Base-by-base conservation (phyloP, 1,140 invertebrate species). In the Aphelinus atriplicis region DNA sequence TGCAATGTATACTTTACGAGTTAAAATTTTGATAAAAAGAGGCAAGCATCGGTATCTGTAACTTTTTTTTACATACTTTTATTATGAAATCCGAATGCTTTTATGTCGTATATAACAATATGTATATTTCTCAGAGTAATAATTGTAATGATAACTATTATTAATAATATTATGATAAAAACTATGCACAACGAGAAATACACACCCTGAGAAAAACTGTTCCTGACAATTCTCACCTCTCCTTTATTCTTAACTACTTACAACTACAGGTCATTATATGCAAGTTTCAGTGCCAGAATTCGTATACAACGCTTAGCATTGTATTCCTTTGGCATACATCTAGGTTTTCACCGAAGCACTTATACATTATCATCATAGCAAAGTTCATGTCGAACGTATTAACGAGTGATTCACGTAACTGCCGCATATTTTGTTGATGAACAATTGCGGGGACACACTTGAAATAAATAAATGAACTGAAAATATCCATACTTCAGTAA, bases 121-220 rank as follows among this genome's bases (percentile, higher is more conserved):
- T 63, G 48, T 48, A 45, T 10, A 2, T 60, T 26, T 26, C 26
- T 26, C 26, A 26, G 0, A 26, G 26, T 26, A 26, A 26, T 26
- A 26, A 26, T 26, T 26, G 26, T 26, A 26, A 26, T 26, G 26
- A 26, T 26, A 26, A 26, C 26, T 26, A 26, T 26, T 26, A 26
- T 26, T 26, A 26, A 26, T 0, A 26, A 26, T 26, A 26, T 26
- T 26, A 26, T 26, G 26, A 3, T 73, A 57, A 73, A 65, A 66
- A 73, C 46, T 60, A 7, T 45, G 55, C 10, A 61, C 42, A 61
- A 3, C 48, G 48, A 53, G n/a, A 53, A n/a, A 50, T 58, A 65
- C 6, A 55, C 50, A 56, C 71, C 57, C 57, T 67, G 48, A 73
- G 64, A 73, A 51, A 62, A 72, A 65, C 71, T 65, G 71, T 72